Conservation (phyloP, 37 sponge, comb jelly and placozoan genomes). For the Corticium candelabrum region DNA sequence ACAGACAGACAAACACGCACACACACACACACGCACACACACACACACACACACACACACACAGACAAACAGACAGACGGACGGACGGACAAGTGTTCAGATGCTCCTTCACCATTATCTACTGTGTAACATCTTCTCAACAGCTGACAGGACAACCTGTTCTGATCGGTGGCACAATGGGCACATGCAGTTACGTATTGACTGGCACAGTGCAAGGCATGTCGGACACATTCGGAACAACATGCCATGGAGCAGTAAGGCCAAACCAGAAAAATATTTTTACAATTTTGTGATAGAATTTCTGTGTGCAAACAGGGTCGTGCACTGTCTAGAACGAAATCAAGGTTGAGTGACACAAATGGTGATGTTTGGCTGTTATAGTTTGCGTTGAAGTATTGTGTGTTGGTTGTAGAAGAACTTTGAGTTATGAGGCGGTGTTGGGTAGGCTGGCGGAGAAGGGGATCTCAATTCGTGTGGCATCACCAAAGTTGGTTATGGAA, state of each 20-base stretch:
- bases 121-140: not conserved
- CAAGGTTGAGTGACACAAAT: slow-evolving; percentile 52
- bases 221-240: slow-evolving; percentile 87
- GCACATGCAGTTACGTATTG: slow-evolving; percentile 97
- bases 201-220: slow-evolving; percentile 94
- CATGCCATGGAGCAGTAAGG: slow-evolving; percentile 94
- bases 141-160: slow-evolving; percentile 91
- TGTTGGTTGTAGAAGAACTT: slow-evolving; percentile 52
- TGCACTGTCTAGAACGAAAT: slow-evolving; percentile 76
- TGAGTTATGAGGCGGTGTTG: slow-evolving; percentile 82
- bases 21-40: too few species aligned
- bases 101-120: not conserved
- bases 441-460: slow-evolving; percentile 64
- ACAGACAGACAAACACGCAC: too few species aligned
- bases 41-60: too few species aligned
- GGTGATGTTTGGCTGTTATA: not conserved
- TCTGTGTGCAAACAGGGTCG: slow-evolving; percentile 29
- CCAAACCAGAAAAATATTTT: not conserved
- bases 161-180: slow-evolving; percentile 99
- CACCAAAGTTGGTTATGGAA: slow-evolving; percentile 98
- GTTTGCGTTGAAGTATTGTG: not conserved
- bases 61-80: too few species aligned
- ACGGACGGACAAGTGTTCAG: too few species aligned
- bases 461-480: slow-evolving; percentile 92
- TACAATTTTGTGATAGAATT: not conserved